Percentiles rank a stretch among this genome's conserved stretches.
These are phyloP conservation scores for Hyposmocoma kahamanoa DNA, from an alignment of 1,140 invertebrate species.

Conservation along the genomic window DNA sequence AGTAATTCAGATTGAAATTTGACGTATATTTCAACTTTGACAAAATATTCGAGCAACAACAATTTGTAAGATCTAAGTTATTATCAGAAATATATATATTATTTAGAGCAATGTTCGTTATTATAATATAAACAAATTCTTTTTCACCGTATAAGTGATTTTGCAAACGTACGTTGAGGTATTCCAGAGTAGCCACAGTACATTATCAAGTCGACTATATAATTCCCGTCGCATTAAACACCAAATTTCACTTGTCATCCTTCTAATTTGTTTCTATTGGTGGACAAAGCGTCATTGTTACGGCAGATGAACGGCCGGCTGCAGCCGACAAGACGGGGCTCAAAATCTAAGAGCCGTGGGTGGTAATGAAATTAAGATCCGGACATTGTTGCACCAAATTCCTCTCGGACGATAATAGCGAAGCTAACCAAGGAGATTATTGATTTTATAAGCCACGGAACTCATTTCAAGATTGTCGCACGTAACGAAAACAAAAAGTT, in stretches of 20 bases:
- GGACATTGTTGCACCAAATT: slow-evolving; percentile 61
- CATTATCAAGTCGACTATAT: no score
- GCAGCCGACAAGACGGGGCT: slow-evolving; percentile 16
- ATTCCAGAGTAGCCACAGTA: background rate
- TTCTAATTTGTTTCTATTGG: slow-evolving; percentile 49
- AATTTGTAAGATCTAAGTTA: background rate
- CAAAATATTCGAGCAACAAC: no score
- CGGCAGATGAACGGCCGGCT: slow-evolving; percentile 15
- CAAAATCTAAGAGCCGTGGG: slow-evolving; percentile 45
- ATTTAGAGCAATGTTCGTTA: background rate
- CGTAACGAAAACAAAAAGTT: background rate
- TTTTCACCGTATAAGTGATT: background rate
- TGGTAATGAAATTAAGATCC: slow-evolving; percentile 60
- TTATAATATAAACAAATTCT: background rate
- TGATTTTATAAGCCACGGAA: background rate
- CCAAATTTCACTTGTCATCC: slow-evolving; percentile 36
- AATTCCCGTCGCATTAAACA: no score
- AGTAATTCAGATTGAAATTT: no score
- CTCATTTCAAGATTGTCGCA: slow-evolving; percentile 1
- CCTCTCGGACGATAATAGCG: slow-evolving; percentile 44
- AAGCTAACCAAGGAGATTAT: slow-evolving; percentile 32
- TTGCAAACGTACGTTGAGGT: background rate
- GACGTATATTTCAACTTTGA: no score
- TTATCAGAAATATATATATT: background rate
- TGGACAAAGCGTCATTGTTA: slow-evolving; percentile 47